phyloP scores from a whole-genome alignment of 2,888 invertebrate species.

The Pristionchus exspectatus region DNA sequence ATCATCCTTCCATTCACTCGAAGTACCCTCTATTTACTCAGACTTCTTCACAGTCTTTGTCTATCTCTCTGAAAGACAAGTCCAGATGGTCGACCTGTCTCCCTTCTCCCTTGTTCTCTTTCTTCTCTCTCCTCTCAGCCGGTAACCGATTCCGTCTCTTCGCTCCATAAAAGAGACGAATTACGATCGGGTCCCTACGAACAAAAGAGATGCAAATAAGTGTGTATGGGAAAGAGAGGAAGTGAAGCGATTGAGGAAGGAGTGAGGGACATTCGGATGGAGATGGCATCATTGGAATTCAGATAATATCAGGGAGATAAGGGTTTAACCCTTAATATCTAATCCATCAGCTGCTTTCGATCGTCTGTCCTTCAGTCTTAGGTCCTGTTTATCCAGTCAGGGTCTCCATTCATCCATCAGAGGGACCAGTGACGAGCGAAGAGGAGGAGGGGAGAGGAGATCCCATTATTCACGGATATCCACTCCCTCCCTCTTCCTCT shows the following conservation, averaged over 20 bases:
- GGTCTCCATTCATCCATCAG: slow-evolving; percentile 14
- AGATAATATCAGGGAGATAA: neutral
- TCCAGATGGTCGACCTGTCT: slow-evolving; percentile 30
- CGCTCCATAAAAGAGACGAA: slow-evolving; percentile 37
- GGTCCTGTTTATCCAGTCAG: neutral
- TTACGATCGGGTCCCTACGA: slow-evolving; percentile 22
- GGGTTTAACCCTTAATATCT: neutral
- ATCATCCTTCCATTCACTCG: neutral
- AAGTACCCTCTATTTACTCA: neutral
- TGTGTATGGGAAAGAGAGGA: neutral
- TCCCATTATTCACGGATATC: slow-evolving; percentile 44
- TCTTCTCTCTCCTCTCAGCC: neutral
- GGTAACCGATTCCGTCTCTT: slow-evolving; percentile 44
- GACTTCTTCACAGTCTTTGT: slow-evolving; percentile 15
- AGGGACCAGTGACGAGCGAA: neutral
- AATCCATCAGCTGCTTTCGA: neutral
- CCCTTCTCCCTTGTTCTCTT: neutral
- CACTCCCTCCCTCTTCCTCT: neutral
- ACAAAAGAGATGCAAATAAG: slow-evolving; percentile 51
- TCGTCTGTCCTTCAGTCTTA: neutral
- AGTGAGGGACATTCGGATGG: neutral
- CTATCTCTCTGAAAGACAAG: neutral
- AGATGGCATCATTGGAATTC: too few relatives aligned
- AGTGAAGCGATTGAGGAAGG: neutral
- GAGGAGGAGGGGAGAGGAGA: neutral